Evolutionary conservation across 2,888 invertebrate species (phyloP), one percentile per base, ranked within the genome.

Genomic region (Pyralis farinalis): DNA sequence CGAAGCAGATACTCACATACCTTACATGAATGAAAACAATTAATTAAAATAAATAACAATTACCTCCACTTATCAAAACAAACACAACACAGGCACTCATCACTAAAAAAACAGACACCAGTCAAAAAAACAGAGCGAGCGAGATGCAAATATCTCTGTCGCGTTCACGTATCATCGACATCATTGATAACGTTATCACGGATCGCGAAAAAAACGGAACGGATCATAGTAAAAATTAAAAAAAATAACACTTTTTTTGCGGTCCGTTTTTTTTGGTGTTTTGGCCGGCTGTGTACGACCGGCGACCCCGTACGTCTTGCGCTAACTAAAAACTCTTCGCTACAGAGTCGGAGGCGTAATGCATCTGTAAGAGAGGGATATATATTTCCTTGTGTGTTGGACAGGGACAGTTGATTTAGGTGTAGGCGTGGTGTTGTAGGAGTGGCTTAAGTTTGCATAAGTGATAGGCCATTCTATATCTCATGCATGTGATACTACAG

Each of bases 251-350:
- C 53, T 58, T 64, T 68, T 72, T 73, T 64, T 64, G 49, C 46
- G 35, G 37, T 44, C 47, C 50, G 49, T 49, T 58, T 59, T 53
- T 49, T n/a, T 62, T 52, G 48, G 43, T 46, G 54, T 59, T 50
- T 55, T 44, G 35, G 27, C 6, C 31, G 31, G 53, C 42, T 49
- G 16, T 16, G 56, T 53, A 55, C 58, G 69, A 63, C 69, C 82
- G 80, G 68, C 78, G 64, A 57, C 64, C 67, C 65, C 62, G 62
- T 51, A 46, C 82, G 76, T 63, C 59, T 79, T 71, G 58, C 65
- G 66, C 60, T 74, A 69, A 88, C 87, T 88, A 88, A 88, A 88
- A 88, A 88, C 78, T 74, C 54, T 64, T 46, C 51, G 56, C 76
- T 76, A 75, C 74, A 75, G 16, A 71, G 59, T 71, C 69, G 86